Percentiles rank a stretch among this genome's conserved stretches.
These are phyloP conservation scores for Nesoenas mayeri DNA, from an alignment of 2,113 vertebrate genomes.

Conservation along the genomic window DNA sequence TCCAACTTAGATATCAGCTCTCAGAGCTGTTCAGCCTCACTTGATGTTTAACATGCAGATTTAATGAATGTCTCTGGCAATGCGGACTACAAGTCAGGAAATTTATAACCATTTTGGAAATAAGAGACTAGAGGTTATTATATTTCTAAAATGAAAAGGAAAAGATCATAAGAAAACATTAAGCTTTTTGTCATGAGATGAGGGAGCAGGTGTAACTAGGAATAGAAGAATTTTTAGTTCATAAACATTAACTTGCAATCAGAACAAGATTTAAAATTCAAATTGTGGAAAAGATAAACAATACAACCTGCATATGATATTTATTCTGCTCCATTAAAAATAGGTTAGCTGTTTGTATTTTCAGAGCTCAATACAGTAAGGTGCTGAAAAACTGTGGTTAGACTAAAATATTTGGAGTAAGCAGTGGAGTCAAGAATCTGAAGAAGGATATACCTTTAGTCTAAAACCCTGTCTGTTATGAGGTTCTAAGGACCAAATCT, in stretches of 20 bases:
- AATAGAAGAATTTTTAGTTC: background rate
- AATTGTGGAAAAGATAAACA: background rate
- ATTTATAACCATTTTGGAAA: constrained; percentile 2
- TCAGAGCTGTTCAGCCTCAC: constrained; percentile 6
- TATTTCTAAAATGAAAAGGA: constrained; percentile 21
- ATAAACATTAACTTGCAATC: background rate
- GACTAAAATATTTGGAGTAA: background rate
- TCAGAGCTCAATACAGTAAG: background rate
- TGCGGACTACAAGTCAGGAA: background rate
- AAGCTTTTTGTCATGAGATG: background rate
- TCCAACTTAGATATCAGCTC: background rate
- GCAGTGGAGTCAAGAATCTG: background rate
- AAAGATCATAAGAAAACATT: constrained; percentile 17
- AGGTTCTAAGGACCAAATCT: background rate
- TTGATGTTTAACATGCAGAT: constrained; percentile 21
- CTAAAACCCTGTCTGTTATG: background rate
- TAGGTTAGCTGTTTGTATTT: background rate
- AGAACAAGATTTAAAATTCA: background rate
- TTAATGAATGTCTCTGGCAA: constrained; percentile 31
- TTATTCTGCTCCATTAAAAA: background rate
- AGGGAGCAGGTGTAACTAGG: background rate
- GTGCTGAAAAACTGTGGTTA: background rate
- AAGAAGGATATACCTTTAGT: background rate
- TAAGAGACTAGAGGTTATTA: constrained; percentile 15
- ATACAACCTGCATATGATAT: background rate